Evolutionary conservation across 2,797 vertebrate genomes (phyloP).

Genomic region (Mastacembelus armatus): DNA sequence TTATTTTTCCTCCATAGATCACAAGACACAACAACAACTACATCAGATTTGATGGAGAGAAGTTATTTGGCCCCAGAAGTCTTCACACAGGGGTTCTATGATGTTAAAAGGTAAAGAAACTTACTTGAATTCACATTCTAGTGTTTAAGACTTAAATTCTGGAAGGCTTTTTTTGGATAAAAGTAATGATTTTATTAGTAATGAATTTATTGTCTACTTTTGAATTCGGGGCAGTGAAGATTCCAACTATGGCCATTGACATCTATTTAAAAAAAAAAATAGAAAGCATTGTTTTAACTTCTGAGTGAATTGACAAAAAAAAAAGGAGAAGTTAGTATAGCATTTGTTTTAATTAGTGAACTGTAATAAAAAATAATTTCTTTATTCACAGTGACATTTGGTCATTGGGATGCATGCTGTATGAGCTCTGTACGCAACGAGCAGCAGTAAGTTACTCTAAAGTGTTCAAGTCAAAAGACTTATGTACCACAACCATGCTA

Average conservation of each 20-base stretch:
- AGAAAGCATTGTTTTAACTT: too few relatives aligned
- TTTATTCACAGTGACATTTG: slow-evolving; percentile 43
- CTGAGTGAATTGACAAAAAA: too few relatives aligned
- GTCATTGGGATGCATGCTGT: slow-evolving; percentile 37
- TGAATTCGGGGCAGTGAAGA: too few relatives aligned
- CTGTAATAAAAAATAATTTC: background rate
- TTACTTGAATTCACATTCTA: background rate
- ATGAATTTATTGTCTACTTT: too few relatives aligned
- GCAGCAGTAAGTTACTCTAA: slow-evolving; percentile 23
- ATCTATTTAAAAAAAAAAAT: too few relatives aligned
- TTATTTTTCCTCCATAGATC: background rate
- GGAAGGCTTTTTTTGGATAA: too few relatives aligned
- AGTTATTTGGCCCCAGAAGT: slow-evolving; percentile 26
- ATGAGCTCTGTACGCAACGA: slow-evolving; percentile 10
- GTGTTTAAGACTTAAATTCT: too few relatives aligned
- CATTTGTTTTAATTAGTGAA: too few relatives aligned
- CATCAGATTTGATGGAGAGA: too few relatives aligned
- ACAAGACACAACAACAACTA: accelerated
- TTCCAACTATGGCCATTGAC: too few relatives aligned
- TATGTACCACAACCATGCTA: background rate
- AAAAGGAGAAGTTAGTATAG: too few relatives aligned
- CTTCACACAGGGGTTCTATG: background rate
- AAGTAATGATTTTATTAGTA: too few relatives aligned
- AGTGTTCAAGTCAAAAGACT: background rate
- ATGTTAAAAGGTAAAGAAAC: slow-evolving; percentile 25